Base-by-base conservation (phyloP, 2,113 vertebrate species). In the Athene cunicularia region DNA sequence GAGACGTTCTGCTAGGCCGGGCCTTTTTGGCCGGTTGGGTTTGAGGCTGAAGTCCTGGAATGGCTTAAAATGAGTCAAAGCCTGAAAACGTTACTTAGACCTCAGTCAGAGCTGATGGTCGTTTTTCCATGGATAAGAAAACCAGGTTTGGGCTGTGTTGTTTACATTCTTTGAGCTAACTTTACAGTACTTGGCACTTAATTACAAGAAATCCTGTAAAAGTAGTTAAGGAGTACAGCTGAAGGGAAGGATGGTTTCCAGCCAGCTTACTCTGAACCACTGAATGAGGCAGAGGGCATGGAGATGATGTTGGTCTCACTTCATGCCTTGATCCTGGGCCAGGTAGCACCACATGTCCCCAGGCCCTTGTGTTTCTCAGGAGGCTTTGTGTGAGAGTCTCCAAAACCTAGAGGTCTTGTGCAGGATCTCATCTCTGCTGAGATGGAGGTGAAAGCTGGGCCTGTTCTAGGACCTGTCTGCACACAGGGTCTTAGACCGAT, bases 21-120 rank as follows among this genome's bases (percentile, higher is more conserved):
- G 33, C 63, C 12, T 1, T 18, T 20, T 16, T 23, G 30, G 23
- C 63, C 50, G 0, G 5, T 9, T 39, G 24, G 52, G 32, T 13
- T 60, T 12, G 53, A 52, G 35, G 30, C 39, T 37, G 66, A 27
- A 16, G 20, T 33, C 60, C 43, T 41, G 33, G 24, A 6, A 14
- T 5, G 55, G 23, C 56, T 52, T 33, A 3, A 37, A 8, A 18
- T 8, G 68, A 27, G 62, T 64, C 63, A 59, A 52, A 71, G 62
- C 62, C 55, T 33, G 11, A 37, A 62, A 62, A 27, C 3, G 18
- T 73, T 39, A 2, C 14, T 56, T 23, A 56, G 53, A 24, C 53
- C 21, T 56, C 17, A 28, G 15, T 37, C 64, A 56, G 39, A 43
- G n/a, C 2, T 35, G 62, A 45, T 50, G 43, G 60, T 26, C 3